These are phyloP conservation scores for Pteria penguin DNA, from an alignment of 2,888 invertebrate species.

Conservation along the genomic window DNA sequence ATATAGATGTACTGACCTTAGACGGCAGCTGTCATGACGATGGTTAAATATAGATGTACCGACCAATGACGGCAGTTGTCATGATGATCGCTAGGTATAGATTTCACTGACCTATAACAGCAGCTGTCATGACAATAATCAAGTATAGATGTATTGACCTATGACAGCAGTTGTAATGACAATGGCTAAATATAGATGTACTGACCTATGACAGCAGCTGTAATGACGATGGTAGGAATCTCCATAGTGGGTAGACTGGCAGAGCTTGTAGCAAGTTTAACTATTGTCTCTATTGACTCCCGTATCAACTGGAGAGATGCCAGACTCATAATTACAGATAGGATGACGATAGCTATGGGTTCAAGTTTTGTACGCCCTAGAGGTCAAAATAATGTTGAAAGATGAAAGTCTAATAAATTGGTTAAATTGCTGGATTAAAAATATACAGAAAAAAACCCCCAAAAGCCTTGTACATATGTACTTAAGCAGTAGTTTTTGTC, in stretches of 20 bases:
- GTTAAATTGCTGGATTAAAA: no score
- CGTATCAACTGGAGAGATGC: constrained; percentile 80
- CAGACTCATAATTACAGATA: constrained; percentile 81
- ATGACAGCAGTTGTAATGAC: neutral
- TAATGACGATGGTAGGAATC: constrained; percentile 70
- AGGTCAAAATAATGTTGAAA: neutral
- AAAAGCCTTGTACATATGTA: no score
- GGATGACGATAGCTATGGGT: constrained; percentile 80
- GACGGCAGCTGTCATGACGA: no score
- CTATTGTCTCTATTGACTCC: constrained; percentile 77
- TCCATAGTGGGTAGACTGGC: constrained; percentile 65
- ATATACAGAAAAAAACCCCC: no score
- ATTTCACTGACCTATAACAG: no score
- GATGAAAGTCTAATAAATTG: no score
- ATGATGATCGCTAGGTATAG: neutral
- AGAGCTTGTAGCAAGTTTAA: constrained; percentile 59
- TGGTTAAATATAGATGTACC: no score
- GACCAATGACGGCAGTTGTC: no score
- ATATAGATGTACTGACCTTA: no score
- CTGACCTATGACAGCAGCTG: constrained; percentile 73
- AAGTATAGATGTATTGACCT: neutral
- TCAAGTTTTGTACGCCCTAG: constrained; percentile 80
- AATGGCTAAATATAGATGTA: neutral
- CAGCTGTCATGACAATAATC: neutral
- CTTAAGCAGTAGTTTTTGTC: no score